phyloP scores from a whole-genome alignment of 2,113 vertebrate genomes.

The Atrichornis clamosus region DNA sequence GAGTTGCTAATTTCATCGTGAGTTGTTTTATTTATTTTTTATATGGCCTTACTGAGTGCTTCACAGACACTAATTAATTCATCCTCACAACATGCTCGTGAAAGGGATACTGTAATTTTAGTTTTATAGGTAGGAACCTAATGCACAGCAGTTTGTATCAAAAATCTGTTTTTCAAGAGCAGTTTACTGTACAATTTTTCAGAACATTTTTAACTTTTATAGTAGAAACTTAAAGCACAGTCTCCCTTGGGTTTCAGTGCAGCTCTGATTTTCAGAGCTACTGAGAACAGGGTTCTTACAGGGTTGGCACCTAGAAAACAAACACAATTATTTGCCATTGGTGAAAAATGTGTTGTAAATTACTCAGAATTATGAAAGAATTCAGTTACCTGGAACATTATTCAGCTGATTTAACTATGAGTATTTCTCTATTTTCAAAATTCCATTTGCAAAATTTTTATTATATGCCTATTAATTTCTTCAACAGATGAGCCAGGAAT shows the following conservation, averaged over 20 bases:
- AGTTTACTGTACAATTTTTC: neutral
- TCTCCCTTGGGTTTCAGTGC: neutral
- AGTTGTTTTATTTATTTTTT: neutral
- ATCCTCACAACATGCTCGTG: neutral
- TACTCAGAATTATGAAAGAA: neutral
- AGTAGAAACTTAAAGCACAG: neutral
- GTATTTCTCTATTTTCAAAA: neutral
- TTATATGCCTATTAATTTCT: neutral
- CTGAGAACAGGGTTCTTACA: neutral
- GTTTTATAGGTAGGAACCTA: neutral
- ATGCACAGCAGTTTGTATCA: neutral
- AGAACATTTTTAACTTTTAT: neutral
- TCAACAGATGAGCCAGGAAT: neutral
- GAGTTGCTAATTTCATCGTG: neutral
- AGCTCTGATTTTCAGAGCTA: neutral
- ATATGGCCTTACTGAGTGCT: neutral
- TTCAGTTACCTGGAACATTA: neutral
- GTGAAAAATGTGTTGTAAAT: neutral
- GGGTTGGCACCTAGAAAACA: neutral
- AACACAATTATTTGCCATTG: neutral
- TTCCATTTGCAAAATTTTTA: neutral
- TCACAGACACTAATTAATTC: neutral
- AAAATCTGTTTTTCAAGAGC: neutral
- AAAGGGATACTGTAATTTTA: neutral
- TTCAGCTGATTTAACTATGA: neutral